Percentiles rank a stretch among this genome's conserved stretches.
Evolutionary conservation across 2,113 vertebrate species (phyloP).

Genomic region (Macaca mulatta): DNA sequence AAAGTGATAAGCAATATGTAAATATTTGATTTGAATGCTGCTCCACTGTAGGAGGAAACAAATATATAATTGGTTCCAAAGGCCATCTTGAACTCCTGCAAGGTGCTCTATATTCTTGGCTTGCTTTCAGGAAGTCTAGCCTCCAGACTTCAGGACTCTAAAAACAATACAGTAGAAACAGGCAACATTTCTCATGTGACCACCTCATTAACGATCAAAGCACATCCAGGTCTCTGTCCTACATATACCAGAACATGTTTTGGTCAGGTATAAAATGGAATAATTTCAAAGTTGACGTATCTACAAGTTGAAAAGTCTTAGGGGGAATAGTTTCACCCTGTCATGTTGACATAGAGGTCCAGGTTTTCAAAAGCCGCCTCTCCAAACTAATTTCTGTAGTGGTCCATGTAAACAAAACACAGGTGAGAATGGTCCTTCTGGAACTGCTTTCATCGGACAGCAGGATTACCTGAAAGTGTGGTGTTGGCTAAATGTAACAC

Average conservation of each 20-base stretch:
- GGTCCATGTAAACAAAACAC: slow-evolving; percentile 90
- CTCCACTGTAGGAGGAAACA: slow-evolving; percentile 68
- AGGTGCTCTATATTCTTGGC: slow-evolving; percentile 62
- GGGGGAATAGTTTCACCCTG: slow-evolving; percentile 64
- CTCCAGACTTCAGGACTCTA: slow-evolving; percentile 46
- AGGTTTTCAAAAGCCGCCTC: slow-evolving; percentile 71
- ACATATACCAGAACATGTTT: slow-evolving; percentile 80
- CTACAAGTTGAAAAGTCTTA: slow-evolving; percentile 80
- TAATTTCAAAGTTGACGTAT: slow-evolving; percentile 81
- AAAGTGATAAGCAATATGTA: slow-evolving; percentile 8
- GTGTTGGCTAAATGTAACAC: slow-evolving; percentile 96
- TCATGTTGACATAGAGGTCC: slow-evolving; percentile 67
- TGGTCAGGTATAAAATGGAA: slow-evolving; percentile 89
- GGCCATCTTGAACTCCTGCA: slow-evolving; percentile 56
- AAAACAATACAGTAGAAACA: background rate
- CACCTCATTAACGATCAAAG: slow-evolving; percentile 75
- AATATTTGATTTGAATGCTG: slow-evolving; percentile 77
- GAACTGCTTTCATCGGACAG: slow-evolving; percentile 88
- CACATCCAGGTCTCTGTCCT: slow-evolving; percentile 68
- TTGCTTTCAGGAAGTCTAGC: slow-evolving; percentile 55
- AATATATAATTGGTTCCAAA: slow-evolving; percentile 57
- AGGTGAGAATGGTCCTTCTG: slow-evolving; percentile 82
- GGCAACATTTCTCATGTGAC: slow-evolving; percentile 56
- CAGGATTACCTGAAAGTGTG: slow-evolving; percentile 94
- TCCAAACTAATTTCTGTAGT: slow-evolving; percentile 81